Evolutionary conservation across 2,888 invertebrate species (phyloP), one percentile per base, ranked within the genome.

Genomic region (Macrosoma leucophasiata): DNA sequence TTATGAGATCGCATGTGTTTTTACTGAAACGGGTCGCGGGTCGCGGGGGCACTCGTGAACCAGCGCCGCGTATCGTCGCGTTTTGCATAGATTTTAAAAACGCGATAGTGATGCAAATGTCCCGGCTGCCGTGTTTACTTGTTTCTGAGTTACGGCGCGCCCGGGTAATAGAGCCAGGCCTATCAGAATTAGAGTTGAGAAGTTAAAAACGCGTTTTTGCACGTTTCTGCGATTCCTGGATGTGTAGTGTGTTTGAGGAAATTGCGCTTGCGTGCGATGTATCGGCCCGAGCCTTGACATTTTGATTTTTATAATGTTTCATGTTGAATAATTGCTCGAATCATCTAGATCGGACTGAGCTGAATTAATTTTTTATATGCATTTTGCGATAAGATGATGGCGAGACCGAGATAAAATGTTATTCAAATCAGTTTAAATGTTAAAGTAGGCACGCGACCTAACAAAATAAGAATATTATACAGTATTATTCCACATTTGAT

Each of bases 71-170:
- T 79, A 81, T 82, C 78, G 81, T 73, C 72, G 71, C 70, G 72
- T 81, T 35, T 84, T 81, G 81, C 81, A 82, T 82, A 81, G 82
- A 82, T 82, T 84, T 81, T 76, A 82, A 82, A 82, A 84, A 84
- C 58, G 76, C 72, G 82, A 84, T 84, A 82, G 77, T 62, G 65
- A 84, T 84, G 81, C 79, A 71, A 84, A 84, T 81, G 64, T 57
- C 56, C 50, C 57, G 62, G 61, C 61, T 69, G 73, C 72, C 72
- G 78, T 79, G 79, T 82, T 82, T 79, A 71, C 78, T 74, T 71
- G 77, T 68, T 72, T 68, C 75, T 76, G 78, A 81, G 76, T 77
- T 78, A 78, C 78, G 74, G 67, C 68, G 71, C 69, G 71, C 67
- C 64, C 65, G 61, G 55, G 72, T 73, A 76, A 74, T 75, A 70